phyloP scores from a whole-genome alignment of 2,888 invertebrate genomes.

The Lycaena phlaeas region DNA sequence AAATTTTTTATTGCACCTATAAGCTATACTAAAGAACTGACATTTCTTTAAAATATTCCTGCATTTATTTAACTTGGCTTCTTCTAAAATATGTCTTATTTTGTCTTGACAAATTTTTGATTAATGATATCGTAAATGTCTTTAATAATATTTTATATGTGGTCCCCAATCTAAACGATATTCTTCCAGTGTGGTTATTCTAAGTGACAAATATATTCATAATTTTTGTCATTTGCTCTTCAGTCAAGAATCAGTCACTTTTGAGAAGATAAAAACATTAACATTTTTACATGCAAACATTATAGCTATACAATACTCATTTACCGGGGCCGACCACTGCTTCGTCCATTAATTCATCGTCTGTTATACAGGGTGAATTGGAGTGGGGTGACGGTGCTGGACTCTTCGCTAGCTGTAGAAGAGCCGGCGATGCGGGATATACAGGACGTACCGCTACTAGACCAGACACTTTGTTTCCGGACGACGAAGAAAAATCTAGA shows the following conservation, averaged over 20 bases:
- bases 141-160: too few relatives aligned
- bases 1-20: too few relatives aligned
- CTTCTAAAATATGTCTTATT: too few relatives aligned
- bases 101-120: too few relatives aligned
- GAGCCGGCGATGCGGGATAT: slow-evolving; percentile 76
- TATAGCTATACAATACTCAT: slow-evolving; percentile 50
- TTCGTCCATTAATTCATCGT: slow-evolving; percentile 93
- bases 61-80: too few relatives aligned
- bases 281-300: background rate
- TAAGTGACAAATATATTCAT: background rate
- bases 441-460: slow-evolving; percentile 71
- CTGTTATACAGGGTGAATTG: slow-evolving; percentile 86
- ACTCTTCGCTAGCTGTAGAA: slow-evolving; percentile 84
- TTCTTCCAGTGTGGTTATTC: background rate
- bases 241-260: background rate
- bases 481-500: slow-evolving; percentile 76
- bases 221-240: background rate
- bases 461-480: slow-evolving; percentile 70
- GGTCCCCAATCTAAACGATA: slow-evolving; percentile 4
- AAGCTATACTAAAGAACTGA: too few relatives aligned
- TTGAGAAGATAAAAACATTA: background rate
- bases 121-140: too few relatives aligned
- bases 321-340: slow-evolving; percentile 85
- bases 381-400: slow-evolving; percentile 81
- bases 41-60: too few relatives aligned